Conservation (phyloP, 2,113 vertebrate genomes). For the Meriones unguiculatus region DNA sequence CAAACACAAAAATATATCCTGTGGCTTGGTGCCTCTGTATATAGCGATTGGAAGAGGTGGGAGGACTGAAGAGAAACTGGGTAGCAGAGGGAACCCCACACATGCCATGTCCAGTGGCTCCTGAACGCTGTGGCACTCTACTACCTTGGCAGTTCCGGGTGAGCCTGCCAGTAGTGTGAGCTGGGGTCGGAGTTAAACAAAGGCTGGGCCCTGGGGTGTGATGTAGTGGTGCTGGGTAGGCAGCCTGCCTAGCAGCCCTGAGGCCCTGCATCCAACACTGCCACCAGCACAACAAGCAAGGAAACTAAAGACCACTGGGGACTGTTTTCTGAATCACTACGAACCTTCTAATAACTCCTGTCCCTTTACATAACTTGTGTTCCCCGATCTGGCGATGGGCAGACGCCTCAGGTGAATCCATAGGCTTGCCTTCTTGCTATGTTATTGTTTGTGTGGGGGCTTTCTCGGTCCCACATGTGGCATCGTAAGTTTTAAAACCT, state of each 20-base stretch:
- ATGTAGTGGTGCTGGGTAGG: not conserved
- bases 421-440: not conserved
- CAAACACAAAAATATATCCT: not conserved
- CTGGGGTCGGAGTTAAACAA: not conserved
- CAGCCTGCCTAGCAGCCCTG: not conserved
- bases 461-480: too few species aligned
- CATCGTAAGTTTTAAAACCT: too few species aligned
- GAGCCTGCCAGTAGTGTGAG: not conserved
- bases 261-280: not conserved
- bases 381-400: not conserved
- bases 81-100: not conserved
- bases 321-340: not conserved
- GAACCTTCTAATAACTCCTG: not conserved
- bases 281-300: not conserved
- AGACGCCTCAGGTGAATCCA: not conserved
- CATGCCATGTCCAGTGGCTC: too few species aligned
- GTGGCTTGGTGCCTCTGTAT: not conserved
- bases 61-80: not conserved
- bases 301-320: not conserved
- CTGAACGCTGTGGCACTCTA: fast-evolving
- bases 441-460: not conserved
- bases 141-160: not conserved
- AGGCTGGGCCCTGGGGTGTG: not conserved
- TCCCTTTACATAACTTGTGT: not conserved
- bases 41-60: too few species aligned